These are phyloP conservation scores for Pteronura brasiliensis DNA, from an alignment of 2,113 vertebrate genomes.

Conservation along the genomic window DNA sequence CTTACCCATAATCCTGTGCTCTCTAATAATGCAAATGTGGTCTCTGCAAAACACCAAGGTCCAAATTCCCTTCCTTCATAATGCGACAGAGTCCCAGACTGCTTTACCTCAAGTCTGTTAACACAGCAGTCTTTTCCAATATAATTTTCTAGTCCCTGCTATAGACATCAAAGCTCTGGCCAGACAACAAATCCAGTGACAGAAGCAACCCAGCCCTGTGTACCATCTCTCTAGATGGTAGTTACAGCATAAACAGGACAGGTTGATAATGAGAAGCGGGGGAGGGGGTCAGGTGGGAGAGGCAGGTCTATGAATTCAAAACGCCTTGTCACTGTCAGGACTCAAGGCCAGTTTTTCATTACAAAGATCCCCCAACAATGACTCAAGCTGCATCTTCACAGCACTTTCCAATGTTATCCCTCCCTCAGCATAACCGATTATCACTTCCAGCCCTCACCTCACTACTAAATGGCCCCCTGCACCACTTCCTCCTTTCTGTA, in stretches of 20 bases:
- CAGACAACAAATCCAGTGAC: neutral
- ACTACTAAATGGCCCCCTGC: neutral
- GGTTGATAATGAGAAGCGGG: neutral
- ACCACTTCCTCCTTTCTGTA: slow-evolving; percentile 17
- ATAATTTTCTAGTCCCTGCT: neutral
- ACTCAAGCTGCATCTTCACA: neutral
- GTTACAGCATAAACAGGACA: neutral
- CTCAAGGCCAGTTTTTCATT: neutral
- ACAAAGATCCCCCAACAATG: neutral
- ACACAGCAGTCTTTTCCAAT: neutral
- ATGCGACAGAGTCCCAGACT: neutral
- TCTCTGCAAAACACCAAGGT: neutral
- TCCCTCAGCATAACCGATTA: neutral
- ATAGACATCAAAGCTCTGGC: neutral
- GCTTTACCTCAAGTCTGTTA: neutral
- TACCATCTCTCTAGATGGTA: neutral
- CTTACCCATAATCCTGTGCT: neutral
- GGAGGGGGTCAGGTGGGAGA: neutral
- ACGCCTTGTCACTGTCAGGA: neutral
- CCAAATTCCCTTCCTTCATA: slow-evolving; percentile 42
- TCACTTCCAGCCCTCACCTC: neutral
- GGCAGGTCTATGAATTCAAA: neutral
- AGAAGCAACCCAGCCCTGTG: neutral
- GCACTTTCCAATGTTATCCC: slow-evolving; percentile 17
- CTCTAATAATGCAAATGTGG: slow-evolving; percentile 9